Base-by-base conservation (phyloP, 2,797 vertebrate species). In the Falco rusticolus region DNA sequence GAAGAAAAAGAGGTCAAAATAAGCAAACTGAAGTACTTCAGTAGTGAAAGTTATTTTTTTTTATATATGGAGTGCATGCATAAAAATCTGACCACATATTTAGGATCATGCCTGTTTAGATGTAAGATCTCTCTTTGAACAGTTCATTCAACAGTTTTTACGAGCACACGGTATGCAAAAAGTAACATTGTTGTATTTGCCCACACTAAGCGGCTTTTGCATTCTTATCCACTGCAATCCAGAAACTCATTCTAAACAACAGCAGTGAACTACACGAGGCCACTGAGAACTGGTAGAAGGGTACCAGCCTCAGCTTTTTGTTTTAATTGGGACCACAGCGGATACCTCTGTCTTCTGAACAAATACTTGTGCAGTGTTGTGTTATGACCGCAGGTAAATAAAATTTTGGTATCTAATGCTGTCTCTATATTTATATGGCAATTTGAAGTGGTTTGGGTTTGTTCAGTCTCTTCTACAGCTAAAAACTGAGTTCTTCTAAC, bases 61-160 rank as follows among this genome's bases (percentile, higher is more conserved):
- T 37, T 10, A 37, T 37, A 28, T 26, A 18, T 15, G 20, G 26
- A 80, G 11, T 0, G 0, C 3, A 26, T 22, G 9, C 15, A 43
- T 41, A 66, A 79, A 91, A 56, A 56, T 53, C 41, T 34, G 11
- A 68, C 3, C 10, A 51, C 2, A 4, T 66, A n/a, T 51, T 87
- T 85, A 57, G 31, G 16, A 64, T 22, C 33, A 75, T 72, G 12
- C 6, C 25, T 70, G 17, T 31, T 6, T 26, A 75, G 9, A 18
- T 34, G 4, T 33, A 53, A 5, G 13, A 47, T 57, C 1, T 45
- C 17, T 77, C 24, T 69, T 61, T 39, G 48, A 78, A 63, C 10
- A 33, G 10, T 63, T 53, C 21, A 13, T 5, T 47, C 19, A 80
- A 43, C 4, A 69, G 15, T 21, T 78, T 94, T 84, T 47, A 41